A percentile compares a stretch with the other conserved stretches of the same genome.
Conservation (phyloP, 1,140 invertebrate genomes). For the Caerostris extrusa region DNA sequence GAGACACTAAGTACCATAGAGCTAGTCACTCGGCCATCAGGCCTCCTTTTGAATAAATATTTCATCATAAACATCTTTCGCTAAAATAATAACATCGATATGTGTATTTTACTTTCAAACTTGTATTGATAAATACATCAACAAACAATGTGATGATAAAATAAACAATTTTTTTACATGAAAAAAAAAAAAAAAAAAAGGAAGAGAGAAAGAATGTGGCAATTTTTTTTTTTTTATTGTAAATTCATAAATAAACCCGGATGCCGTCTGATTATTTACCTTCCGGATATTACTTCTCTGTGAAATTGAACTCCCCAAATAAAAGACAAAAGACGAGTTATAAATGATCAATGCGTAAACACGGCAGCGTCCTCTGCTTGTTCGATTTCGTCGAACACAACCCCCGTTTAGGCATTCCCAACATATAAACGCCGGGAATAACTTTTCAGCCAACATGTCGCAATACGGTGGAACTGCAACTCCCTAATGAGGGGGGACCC, state of each 20-base stretch:
- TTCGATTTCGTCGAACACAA: conserved; percentile 18
- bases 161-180: no score
- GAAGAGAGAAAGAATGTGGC: no score
- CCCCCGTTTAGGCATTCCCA: not conserved
- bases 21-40: no score
- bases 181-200: no score
- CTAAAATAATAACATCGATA: no score
- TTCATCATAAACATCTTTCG: no score
- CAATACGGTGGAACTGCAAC: not conserved
- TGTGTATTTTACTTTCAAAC: no score
- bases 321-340: not conserved
- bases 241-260: not conserved
- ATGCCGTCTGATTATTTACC: not conserved
- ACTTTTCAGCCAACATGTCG: conserved; percentile 9
- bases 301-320: not conserved
- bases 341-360: not conserved
- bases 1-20: no score
- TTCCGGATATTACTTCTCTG: not conserved
- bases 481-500: not conserved
- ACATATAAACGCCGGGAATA: not conserved
- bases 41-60: no score
- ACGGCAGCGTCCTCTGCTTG: not conserved
- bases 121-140: no score
- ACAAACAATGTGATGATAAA: no score
- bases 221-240: not conserved